Evolutionary conservation across 2,113 vertebrate species (phyloP), one percentile per base, ranked within the genome.

Genomic region (Caracal caracal): DNA sequence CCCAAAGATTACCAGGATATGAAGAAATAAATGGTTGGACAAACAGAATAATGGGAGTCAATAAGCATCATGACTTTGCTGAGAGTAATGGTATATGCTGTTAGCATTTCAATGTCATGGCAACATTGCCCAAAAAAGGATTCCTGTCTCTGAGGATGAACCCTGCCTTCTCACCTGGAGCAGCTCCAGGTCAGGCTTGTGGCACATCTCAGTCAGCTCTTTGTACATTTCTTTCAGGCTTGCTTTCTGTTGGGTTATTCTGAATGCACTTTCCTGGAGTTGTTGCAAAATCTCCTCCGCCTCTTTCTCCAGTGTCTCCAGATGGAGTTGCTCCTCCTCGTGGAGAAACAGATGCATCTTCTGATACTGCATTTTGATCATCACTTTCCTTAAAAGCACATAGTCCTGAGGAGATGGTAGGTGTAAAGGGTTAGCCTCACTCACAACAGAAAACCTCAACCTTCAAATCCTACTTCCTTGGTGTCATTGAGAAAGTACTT

Each of bases 91-190:
- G 4, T 28, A 5, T 16, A 19, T 19, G 10, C 28, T 40, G 53
- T 24, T 1, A 30, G 16, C 26, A 37, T 81, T 4, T 2, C 51
- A 63, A 40, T 4, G 40, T 51, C 26, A 51, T 1, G 33, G 88
- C 12, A 19, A 5, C 37, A 6, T 12, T 24, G 3, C 19, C 24
- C 73, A 33, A 0, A 19, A 59, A 24, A 26, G 59, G 0, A 1
- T 33, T 33, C 17, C 13, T 6, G 9, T 30, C 59, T 85, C 33
- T 79, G 59, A 26, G 19, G 37, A 70, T 1, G 10, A 10, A 11
- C 24, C 49, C 63, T 78, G 37, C 61, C 19, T 61, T 56, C 70
- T 85, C 26, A 85, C 59, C 79, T 83, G 86, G 28, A 35, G 43
- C 13, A 83, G 16, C 8, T 66, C 86, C 76, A 5, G 0, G 8